These are phyloP conservation scores for Neostethus bicornis DNA, from an alignment of 2,797 vertebrate genomes.

Conservation along the genomic window DNA sequence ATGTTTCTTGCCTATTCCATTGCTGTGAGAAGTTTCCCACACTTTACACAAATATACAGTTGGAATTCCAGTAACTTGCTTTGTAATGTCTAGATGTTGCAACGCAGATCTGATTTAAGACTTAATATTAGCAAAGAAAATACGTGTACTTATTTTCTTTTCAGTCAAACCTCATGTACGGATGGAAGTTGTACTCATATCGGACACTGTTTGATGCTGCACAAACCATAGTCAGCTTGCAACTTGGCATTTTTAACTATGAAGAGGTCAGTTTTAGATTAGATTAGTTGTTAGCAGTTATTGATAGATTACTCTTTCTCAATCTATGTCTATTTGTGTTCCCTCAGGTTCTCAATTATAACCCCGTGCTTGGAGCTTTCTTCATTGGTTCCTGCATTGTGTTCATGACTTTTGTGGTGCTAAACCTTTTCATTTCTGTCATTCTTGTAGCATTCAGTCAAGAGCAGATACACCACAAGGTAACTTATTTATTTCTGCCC, in stretches of 20 bases:
- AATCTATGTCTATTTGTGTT: slow-evolving; percentile 5
- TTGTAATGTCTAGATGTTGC: slow-evolving; percentile 8
- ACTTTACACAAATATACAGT: slow-evolving; percentile 29
- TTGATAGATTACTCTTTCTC: slow-evolving; percentile 2
- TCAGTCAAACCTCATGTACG: slow-evolving; percentile 94
- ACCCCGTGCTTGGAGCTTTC: slow-evolving; percentile 90
- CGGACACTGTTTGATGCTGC: slow-evolving; percentile 89
- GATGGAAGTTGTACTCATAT: slow-evolving; percentile 93
- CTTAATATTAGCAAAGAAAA: slow-evolving; percentile 17
- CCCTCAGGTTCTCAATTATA: slow-evolving; percentile 89
- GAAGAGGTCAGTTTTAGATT: slow-evolving; percentile 84
- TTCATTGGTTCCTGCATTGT: slow-evolving; percentile 94
- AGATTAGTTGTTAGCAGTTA: not conserved
- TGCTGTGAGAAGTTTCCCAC: slow-evolving; percentile 82
- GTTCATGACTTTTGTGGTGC: slow-evolving; percentile 96
- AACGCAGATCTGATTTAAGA: slow-evolving; percentile 10
- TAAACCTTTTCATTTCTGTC: slow-evolving; percentile 97
- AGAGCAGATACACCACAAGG: slow-evolving; percentile 92
- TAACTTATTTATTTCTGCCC: slow-evolving; percentile 27
- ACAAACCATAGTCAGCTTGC: slow-evolving; percentile 92
- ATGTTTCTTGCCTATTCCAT: slow-evolving; percentile 94
- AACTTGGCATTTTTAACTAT: slow-evolving; percentile 96
- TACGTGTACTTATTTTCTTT: slow-evolving; percentile 16
- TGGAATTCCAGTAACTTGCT: slow-evolving; percentile 16
- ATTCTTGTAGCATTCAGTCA: slow-evolving; percentile 95